phyloP scores from a whole-genome alignment of 1,140 invertebrate genomes.

The Lepidurus couesii region DNA sequence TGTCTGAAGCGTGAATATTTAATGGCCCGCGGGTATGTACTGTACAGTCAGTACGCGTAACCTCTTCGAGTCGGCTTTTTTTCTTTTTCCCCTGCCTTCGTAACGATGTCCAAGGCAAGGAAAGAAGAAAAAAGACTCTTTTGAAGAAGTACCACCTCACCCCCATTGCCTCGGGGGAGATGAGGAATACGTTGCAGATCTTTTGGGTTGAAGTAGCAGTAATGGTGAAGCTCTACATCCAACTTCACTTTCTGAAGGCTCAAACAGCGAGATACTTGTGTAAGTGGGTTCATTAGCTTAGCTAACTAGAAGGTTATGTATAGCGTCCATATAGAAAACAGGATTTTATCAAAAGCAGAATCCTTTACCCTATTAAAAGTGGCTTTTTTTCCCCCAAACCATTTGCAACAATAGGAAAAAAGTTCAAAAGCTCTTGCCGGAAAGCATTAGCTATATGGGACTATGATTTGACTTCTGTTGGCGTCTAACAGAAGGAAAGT shows the following conservation, averaged over 20 bases:
- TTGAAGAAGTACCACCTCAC: not conserved
- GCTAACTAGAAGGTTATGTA: not conserved
- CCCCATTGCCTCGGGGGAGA: not conserved
- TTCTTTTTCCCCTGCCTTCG: not conserved
- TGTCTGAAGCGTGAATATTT: not conserved
- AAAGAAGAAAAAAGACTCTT: not conserved
- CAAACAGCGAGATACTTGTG: not conserved
- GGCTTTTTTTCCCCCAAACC: no score
- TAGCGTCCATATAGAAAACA: no score
- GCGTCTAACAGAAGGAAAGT: no score
- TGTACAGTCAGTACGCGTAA: not conserved
- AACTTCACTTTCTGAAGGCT: not conserved
- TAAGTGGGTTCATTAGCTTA: not conserved
- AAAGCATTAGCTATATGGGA: no score
- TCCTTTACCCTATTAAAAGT: no score
- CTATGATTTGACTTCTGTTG: no score
- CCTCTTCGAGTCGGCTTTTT: not conserved
- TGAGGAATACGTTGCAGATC: not conserved
- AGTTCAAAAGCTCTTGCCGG: no score
- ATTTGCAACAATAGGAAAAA: no score
- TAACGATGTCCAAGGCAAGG: not conserved
- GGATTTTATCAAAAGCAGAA: no score
- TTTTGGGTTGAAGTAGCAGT: not conserved
- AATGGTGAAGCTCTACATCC: not conserved
- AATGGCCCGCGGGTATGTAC: not conserved